Evolutionary conservation across 2,113 vertebrate species (phyloP).

Genomic region (Girardinichthys multiradiatus): DNA sequence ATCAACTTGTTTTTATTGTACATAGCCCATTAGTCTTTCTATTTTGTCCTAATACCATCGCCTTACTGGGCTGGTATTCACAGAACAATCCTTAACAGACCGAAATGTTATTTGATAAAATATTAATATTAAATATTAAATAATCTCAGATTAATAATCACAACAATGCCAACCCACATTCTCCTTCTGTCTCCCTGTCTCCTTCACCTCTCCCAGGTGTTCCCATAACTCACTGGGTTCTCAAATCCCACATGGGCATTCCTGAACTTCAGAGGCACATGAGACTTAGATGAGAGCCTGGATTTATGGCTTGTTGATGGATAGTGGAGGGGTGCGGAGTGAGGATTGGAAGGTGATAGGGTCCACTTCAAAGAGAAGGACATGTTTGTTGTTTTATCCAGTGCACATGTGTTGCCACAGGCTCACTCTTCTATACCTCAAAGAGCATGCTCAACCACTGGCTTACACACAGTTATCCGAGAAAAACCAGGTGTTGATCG

Average conservation of each 20-base stretch:
- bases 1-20: too few species aligned
- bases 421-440: constrained; percentile 27
- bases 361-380: constrained; percentile 76
- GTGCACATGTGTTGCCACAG: constrained; percentile 20
- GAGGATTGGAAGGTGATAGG: constrained; percentile 28
- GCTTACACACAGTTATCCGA: constrained; percentile 20
- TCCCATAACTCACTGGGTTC: constrained; percentile 70
- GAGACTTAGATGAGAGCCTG: constrained; percentile 57
- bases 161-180: too few species aligned
- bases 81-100: too few species aligned
- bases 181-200: neutral
- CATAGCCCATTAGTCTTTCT: too few species aligned
- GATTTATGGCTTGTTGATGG: constrained; percentile 76
- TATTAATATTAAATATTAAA: too few species aligned
- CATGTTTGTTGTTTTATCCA: constrained; percentile 67
- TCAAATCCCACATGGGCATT: constrained; percentile 72
- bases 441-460: constrained; percentile 51
- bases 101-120: too few species aligned
- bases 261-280: constrained; percentile 74
- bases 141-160: too few species aligned
- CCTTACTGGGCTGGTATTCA: too few species aligned
- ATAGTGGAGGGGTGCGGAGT: constrained; percentile 22
- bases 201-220: constrained; percentile 67
- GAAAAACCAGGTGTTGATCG: constrained; percentile 8
- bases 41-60: too few species aligned